Base-by-base conservation (phyloP, 2,888 invertebrate species). In the Parthenolecanium corni region DNA sequence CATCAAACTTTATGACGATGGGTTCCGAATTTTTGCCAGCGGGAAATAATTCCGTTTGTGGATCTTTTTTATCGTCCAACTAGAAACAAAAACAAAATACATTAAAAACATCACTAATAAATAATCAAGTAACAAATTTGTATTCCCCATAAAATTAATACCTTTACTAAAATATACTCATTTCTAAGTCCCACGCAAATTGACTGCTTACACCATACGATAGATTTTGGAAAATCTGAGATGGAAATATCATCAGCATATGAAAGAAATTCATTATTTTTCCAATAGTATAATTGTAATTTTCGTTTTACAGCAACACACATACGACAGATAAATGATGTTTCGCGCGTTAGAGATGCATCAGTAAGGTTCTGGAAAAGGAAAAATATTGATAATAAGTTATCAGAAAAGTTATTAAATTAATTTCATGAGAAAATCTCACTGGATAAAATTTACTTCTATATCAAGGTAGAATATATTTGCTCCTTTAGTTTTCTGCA, bases 271-370 rank as follows among this genome's bases (percentile, higher is more conserved):
- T 83, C 81, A 70, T 87, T 82, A 70, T 86, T 84, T 73, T 92
- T 93, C 81, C 92, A 93, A 71, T 85, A 89, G 74, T 86, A 95
- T 16, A 95, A 75, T 71, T 92, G 88, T 9, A 93, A 76, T 73
- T 85, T 86, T 69, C 88, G 79, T 71, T 87, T 84, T 0, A 94
- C 90, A 21, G 86, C 91, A 21, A 94, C 91, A 72, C 90, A 91
- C 67, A 96, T 76, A 49, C 89, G 80, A n/a, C 93, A 84, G 5
- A 47, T 53, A 36, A 36, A 52, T 20, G 46, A 46, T 18, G 23
- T 23, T 11, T 54, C 46, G n/a, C 25, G 23, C 2, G 54, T 63
- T 14, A 63, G 36, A 4, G 61, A 61, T 21, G 49, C 49, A 20
- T 61, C 61, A 12, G 51, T 51, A 9, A 31, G 61, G 20, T 61